These are phyloP conservation scores for Dermochelys coriacea DNA, from an alignment of 2,797 vertebrate genomes.

Conservation along the genomic window DNA sequence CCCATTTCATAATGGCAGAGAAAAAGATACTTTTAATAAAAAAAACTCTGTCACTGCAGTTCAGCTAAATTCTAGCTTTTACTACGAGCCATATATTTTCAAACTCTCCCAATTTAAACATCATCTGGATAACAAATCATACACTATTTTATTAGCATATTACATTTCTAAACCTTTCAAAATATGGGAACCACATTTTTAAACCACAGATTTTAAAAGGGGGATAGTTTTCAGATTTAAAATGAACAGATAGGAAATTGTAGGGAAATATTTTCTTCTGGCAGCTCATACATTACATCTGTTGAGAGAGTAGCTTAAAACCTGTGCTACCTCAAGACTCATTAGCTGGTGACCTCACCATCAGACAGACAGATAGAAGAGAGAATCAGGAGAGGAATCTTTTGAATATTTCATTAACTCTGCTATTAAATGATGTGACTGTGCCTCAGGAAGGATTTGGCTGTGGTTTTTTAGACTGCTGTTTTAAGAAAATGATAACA, in stretches of 20 bases:
- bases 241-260: slow-evolving; percentile 59
- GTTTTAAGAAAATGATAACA: slow-evolving; percentile 47
- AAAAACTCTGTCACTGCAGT: neutral
- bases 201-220: neutral
- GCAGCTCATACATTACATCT: slow-evolving; percentile 13
- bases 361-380: neutral
- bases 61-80: neutral
- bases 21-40: slow-evolving; percentile 11
- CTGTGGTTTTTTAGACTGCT: slow-evolving; percentile 10
- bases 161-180: slow-evolving; percentile 55
- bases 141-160: slow-evolving; percentile 49
- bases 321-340: slow-evolving; percentile 33
- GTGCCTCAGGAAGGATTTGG: neutral
- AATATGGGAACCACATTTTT: slow-evolving; percentile 46
- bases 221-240: slow-evolving; percentile 39
- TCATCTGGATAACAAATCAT: slow-evolving; percentile 33
- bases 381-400: slow-evolving; percentile 34
- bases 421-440: slow-evolving; percentile 57
- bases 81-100: slow-evolving; percentile 35
- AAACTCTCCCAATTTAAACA: neutral
- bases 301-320: slow-evolving; percentile 16
- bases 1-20: slow-evolving; percentile 1
- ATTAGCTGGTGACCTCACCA: slow-evolving; percentile 39
- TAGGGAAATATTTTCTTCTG: slow-evolving; percentile 40
- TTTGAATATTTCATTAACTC: slow-evolving; percentile 57